A percentile compares a stretch with the other conserved stretches of the same genome.
Conservation (phyloP, 2,797 vertebrate genomes). For the Fratercula arctica region DNA sequence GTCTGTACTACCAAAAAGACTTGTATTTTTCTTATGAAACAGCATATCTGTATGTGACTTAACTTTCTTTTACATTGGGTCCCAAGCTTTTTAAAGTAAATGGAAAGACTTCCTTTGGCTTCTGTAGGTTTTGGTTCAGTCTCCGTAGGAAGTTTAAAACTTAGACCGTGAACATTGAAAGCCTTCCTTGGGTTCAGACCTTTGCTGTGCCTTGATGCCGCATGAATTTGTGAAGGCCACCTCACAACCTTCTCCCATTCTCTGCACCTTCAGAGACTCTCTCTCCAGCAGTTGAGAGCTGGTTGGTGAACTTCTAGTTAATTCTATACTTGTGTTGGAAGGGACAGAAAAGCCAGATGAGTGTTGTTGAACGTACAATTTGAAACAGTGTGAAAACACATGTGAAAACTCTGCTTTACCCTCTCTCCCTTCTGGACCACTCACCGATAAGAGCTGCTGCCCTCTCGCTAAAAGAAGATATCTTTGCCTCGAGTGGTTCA, state of each 20-base stretch:
- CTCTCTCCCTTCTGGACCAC: background rate
- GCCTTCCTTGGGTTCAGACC: background rate
- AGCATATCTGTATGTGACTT: background rate
- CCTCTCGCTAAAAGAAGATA: background rate
- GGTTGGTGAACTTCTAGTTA: background rate
- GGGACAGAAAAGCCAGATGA: background rate
- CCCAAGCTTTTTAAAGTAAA: background rate
- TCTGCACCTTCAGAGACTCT: background rate
- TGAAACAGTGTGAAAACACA: background rate
- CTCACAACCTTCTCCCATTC: background rate
- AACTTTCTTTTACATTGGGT: background rate
- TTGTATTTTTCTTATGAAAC: background rate
- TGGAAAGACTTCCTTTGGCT: background rate
- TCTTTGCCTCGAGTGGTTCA: background rate
- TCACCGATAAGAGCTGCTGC: background rate
- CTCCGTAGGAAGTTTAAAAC: background rate
- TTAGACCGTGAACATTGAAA: background rate
- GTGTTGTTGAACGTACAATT: background rate
- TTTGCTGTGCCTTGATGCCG: background rate
- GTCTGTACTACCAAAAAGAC: background rate
- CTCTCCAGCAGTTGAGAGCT: background rate
- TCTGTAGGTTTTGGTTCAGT: background rate
- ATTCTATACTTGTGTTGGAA: background rate
- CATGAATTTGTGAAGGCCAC: background rate
- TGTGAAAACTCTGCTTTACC: background rate